Percentiles rank a stretch among this genome's conserved stretches.
These are phyloP conservation scores for Pachypeltis micranthus DNA, from an alignment of 1,140 invertebrate species.

Conservation along the genomic window DNA sequence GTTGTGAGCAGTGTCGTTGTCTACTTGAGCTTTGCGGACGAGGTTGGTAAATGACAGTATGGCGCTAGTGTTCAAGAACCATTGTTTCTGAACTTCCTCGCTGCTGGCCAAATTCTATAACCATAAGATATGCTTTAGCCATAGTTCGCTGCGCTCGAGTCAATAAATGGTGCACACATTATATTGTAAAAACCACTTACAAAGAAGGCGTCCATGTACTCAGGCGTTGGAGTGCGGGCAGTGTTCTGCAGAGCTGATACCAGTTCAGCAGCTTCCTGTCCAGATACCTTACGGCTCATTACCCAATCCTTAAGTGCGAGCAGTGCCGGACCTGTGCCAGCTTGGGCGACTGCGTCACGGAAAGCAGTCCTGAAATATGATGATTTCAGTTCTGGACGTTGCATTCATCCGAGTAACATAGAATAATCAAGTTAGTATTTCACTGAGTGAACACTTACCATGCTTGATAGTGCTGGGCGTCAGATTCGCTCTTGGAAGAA, in stretches of 20 bases:
- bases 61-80: conserved; percentile 38
- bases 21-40: conserved; percentile 44
- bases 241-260: conserved; percentile 38
- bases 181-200: conserved; percentile 37
- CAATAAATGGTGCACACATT: too few relatives aligned
- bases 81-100: conserved; percentile 37
- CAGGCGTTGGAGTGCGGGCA: conserved; percentile 45
- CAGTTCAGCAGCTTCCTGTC: conserved; percentile 42
- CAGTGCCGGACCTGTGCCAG: conserved; percentile 52
- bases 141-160: too few relatives aligned
- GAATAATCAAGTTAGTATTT: too few relatives aligned
- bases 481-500: conserved; percentile 15
- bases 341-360: conserved; percentile 47
- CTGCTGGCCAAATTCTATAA: conserved; percentile 37
- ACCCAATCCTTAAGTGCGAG: conserved; percentile 48
- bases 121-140: too few relatives aligned
- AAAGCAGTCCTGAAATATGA: conserved; percentile 38
- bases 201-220: conserved; percentile 45
- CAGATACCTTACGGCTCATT: conserved; percentile 38
- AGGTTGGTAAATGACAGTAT: conserved; percentile 44
- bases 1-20: conserved; percentile 41
- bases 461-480: conserved; percentile 21
- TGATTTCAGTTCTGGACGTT: too few relatives aligned
- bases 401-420: too few relatives aligned
- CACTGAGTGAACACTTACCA: too few relatives aligned